Base-by-base conservation (phyloP, 2,797 vertebrate genomes). In the Sebastes wilsoni region DNA sequence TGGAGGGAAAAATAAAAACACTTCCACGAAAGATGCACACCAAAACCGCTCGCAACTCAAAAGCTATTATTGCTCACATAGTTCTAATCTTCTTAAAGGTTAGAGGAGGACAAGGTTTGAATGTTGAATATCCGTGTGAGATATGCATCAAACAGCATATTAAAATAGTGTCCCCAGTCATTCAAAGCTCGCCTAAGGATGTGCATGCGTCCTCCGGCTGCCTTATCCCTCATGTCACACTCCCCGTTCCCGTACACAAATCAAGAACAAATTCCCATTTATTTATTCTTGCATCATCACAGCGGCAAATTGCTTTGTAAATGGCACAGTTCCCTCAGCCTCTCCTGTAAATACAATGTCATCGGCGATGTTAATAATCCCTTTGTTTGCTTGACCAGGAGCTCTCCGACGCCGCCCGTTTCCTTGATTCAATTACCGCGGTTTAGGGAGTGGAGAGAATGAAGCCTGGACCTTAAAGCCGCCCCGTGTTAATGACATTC, bases 371-470 rank as follows among this genome's bases (percentile, higher is more conserved):
- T 94, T 95, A 94, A 96, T 95, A 93, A 94, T 93, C 93, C 90
- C 74, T 94, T 95, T 93, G 93, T 95, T 93, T 94, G 93, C 88
- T 93, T 92, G 94, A 94, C 90, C 93, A 90, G 88, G 82, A 89
- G 90, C 94, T 91, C 90, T 88, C 74, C 9, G 86, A 82, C 54
- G 73, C 83, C 68, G 71, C 90, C 90, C 74, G 81, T 79, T 90
- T 82, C 52, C 89, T 88, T 92, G 90, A 95, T 95, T 95, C 89
- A 95, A 94, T 95, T 95, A 95, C 84, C 10, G 82, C 56, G 85
- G 89, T 89, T 93, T 89, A 83, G 86, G 87, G 85, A 92, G 89
- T 75, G 89, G 86, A 71, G 86, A 88, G 90, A 90, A 93, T 88
- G 84, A 87, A 89, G 86, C 84, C 86, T 4, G 87, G 84, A 87